Base-by-base conservation (phyloP, 2,797 vertebrate genomes). In the Protonibea diacanthus region DNA sequence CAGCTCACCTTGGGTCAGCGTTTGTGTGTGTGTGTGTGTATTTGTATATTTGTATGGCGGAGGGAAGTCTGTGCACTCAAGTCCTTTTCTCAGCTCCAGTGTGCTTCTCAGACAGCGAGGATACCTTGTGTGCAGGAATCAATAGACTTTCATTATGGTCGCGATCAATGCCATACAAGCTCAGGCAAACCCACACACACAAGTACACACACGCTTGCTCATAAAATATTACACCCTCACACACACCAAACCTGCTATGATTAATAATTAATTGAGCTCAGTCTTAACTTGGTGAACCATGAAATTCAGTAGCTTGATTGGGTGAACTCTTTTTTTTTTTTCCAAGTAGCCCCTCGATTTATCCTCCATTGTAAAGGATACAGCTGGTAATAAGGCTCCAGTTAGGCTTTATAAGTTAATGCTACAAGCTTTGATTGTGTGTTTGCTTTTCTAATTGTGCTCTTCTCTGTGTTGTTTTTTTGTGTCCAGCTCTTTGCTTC, bases 401-500 rank as follows among this genome's bases (percentile, higher is more conserved):
- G 51, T 71, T 70, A 27, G 27, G 49, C 49, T 66, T 49, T 12
- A 21, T 63, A 29, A 73, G 79, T 49, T 38, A 72, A 71, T 69
- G 45, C 44, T 70, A 20, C 18, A 58, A 48, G 62, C 59, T 82
- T 17, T 68, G 12, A 73, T 8, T 42, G 13, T 77, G 23, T 40
- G 48, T 64, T 56, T 33, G 7, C 42, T 17, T 40, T 76, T 70
- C 71, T 82, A 48, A 81, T 42, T 42, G 17, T 15, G 11, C 0
- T 57, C 1, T 27, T 59, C 40, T 80, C 27, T 74, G 0, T 64
- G 0, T 55, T 6, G 63, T 60, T 44, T 44, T 42, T 68, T 15
- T 70, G 18, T 77, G 2, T 82, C 1, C 89, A 99, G 98, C 95
- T 99, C 21, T 97, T 96, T 47, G 95, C 95, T 17, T 98, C 98